Conservation (phyloP, 2,888 invertebrate species). For the Agrotis puta region DNA sequence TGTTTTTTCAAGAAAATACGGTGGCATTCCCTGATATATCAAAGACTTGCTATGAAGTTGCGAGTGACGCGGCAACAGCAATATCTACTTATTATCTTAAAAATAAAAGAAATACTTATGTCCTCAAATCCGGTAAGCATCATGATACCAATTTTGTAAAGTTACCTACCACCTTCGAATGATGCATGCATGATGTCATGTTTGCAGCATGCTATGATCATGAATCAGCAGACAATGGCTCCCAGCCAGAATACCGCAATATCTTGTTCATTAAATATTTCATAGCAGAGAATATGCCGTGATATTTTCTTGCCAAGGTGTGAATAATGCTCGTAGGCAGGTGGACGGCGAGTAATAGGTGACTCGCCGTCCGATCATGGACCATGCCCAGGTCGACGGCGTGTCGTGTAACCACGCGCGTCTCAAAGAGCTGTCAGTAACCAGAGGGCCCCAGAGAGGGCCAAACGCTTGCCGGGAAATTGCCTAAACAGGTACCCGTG, state of each 20-base stretch:
- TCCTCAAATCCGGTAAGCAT: background rate
- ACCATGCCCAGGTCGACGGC: too few species aligned
- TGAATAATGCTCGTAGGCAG: too few species aligned
- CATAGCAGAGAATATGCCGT: background rate
- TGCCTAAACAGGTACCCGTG: too few species aligned
- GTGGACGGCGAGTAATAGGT: too few species aligned
- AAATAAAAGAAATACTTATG: background rate
- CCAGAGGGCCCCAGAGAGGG: too few species aligned
- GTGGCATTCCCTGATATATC: background rate
- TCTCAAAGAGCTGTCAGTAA: too few species aligned
- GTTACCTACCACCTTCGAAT: background rate
- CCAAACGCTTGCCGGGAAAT: too few species aligned
- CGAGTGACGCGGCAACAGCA: background rate
- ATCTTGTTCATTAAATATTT: background rate
- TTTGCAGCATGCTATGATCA: slow-evolving; percentile 16
- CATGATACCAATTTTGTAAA: slow-evolving; percentile 1
- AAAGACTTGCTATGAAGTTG: background rate
- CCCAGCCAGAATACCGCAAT: slow-evolving; percentile 26
- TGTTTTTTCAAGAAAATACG: too few species aligned
- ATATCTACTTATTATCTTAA: too few species aligned
- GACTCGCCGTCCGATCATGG: too few species aligned
- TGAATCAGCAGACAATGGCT: slow-evolving; percentile 42
- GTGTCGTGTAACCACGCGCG: too few species aligned
- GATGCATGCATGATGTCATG: slow-evolving; percentile 39
- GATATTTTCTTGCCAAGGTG: background rate